Base-by-base conservation (phyloP, 1,140 invertebrate species). In the Cydia strobilella region DNA sequence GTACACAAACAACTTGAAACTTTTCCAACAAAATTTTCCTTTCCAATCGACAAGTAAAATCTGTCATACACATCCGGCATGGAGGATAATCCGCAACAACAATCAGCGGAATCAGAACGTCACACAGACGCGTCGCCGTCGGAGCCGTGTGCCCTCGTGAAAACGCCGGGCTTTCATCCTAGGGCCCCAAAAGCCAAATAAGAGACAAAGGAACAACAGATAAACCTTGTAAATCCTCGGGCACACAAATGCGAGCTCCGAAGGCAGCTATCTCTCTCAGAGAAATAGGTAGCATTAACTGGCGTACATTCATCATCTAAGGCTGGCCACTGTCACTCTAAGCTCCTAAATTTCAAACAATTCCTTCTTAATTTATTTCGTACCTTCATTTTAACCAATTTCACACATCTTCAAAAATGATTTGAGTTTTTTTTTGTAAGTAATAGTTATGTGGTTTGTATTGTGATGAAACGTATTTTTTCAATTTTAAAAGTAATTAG, bases 221-320 rank as follows among this genome's bases (percentile, higher is more conserved):
- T 69, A 69, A 69, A 69, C 65, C 65, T 69, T 69, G 65, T 69
- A 69, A 69, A 69, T 69, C 65, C 65, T 69, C 18, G 65, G 63
- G 65, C 65, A 69, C 65, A 69, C 65, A 69, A 69, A 69, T 69
- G 31, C 35, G 31, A 69, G 65, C 63, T 69, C 65, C 27, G 27
- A 23, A 69, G 31, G 65, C 65, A 69, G 65, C 42, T 31, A 69
- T 69, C 31, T 69, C 63, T 35, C n/a, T 69, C 31, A 6, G 65
- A 69, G 65, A 39, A 69, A 69, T 69, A 69, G 65, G 65, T 69
- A 66, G 63, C 27, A 69, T 69, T 69, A 69, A 18, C 65, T 39
- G 31, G 27, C 31, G 65, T 39, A 35, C 65, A 69, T 69, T 18
- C 65, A 69, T 69, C 65, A 69, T 69, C 65, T 42, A 35, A 69